These are phyloP conservation scores for Drepana falcataria DNA, from an alignment of 2,888 invertebrate genomes.

Conservation along the genomic window DNA sequence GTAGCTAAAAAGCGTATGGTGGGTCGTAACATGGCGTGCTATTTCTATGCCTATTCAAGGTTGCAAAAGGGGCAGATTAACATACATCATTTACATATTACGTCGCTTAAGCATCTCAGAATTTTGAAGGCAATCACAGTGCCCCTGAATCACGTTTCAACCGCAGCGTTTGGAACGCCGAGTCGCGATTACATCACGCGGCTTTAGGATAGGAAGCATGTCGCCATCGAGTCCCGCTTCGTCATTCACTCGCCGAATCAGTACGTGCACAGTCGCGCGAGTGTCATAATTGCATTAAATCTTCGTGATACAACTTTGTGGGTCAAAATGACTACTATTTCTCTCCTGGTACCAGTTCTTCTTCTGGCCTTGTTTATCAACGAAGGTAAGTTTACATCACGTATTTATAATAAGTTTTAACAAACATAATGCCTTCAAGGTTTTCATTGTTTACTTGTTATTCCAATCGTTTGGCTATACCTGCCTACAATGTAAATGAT, in stretches of 20 bases:
- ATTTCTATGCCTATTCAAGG: too few species aligned
- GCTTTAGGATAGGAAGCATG: background rate
- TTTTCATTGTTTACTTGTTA: too few species aligned
- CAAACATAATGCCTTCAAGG: background rate
- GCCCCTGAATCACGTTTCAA: background rate
- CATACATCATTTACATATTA: too few species aligned
- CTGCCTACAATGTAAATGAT: too few species aligned
- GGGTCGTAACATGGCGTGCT: too few species aligned
- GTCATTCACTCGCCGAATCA: slow-evolving; percentile 52
- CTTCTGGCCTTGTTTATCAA: slow-evolving; percentile 56
- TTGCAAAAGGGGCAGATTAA: too few species aligned
- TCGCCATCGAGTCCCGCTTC: slow-evolving; percentile 7
- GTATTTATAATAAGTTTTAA: background rate
- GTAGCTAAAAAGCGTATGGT: too few species aligned
- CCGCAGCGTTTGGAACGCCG: slow-evolving; percentile 3
- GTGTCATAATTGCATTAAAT: slow-evolving; percentile 3
- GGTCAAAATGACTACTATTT: slow-evolving; percentile 54
- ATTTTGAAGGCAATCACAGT: too few species aligned
- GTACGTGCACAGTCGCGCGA: slow-evolving; percentile 33
- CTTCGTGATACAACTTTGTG: slow-evolving; percentile 27
- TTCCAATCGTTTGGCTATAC: too few species aligned
- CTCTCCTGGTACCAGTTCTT: slow-evolving; percentile 58
- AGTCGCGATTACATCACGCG: background rate
- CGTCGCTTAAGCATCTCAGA: too few species aligned
- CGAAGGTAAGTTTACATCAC: slow-evolving; percentile 46